These are phyloP conservation scores for Euschistus heros DNA, from an alignment of 1,140 invertebrate species.

Conservation along the genomic window DNA sequence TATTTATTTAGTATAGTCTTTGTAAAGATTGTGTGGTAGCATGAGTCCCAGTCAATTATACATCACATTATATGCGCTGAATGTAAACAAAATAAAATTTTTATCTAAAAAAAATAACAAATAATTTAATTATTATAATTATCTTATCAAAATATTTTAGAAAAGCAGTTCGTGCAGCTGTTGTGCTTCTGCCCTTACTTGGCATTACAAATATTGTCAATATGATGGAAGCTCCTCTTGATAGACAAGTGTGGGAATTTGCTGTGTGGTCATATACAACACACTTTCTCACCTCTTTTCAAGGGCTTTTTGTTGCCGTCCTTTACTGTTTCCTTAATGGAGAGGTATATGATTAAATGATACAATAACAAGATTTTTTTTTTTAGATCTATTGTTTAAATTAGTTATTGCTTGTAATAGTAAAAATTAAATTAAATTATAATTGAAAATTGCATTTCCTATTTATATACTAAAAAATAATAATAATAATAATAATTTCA, in stretches of 20 bases:
- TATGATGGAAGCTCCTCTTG: slow-evolving; percentile 54
- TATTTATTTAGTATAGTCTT: too few species aligned
- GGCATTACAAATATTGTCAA: slow-evolving; percentile 69
- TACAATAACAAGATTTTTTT: slow-evolving; percentile 15
- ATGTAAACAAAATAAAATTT: too few species aligned
- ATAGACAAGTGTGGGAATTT: slow-evolving; percentile 52
- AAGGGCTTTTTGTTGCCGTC: slow-evolving; percentile 74
- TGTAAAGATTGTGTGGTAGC: too few species aligned
- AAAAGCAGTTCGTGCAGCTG: slow-evolving; percentile 66
- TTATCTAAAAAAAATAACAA: too few species aligned
- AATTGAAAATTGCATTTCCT: too few species aligned
- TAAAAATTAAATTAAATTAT: too few species aligned
- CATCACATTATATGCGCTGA: too few species aligned
- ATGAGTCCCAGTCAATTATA: too few species aligned
- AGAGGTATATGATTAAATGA: slow-evolving; percentile 50
- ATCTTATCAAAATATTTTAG: slow-evolving; percentile 37
- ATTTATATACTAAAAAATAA: too few species aligned
- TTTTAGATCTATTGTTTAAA: neutral
- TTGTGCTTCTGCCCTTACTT: slow-evolving; percentile 68
- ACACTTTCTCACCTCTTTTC: slow-evolving; percentile 71
- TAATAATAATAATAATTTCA: too few species aligned
- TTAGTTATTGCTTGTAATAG: too few species aligned
- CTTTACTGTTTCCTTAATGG: slow-evolving; percentile 82
- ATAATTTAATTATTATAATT: too few species aligned
- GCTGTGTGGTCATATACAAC: slow-evolving; percentile 69